phyloP scores from a whole-genome alignment of 1,140 invertebrate genomes.

The Sarcophaga peregrina region DNA sequence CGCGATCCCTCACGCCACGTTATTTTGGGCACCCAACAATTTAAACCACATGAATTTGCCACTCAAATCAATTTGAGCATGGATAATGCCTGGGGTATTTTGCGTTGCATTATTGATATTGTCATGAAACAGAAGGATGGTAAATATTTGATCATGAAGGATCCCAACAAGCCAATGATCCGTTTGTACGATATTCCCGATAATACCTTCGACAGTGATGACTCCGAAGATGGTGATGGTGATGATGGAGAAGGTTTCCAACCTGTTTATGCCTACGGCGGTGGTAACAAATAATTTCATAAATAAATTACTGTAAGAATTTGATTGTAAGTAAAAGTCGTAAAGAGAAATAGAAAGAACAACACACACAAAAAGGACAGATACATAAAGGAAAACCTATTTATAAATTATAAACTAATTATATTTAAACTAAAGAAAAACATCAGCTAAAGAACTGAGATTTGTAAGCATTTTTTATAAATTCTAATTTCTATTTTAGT shows the following conservation, averaged over 20 bases:
- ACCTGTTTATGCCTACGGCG: conserved; percentile 58
- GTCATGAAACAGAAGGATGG: conserved; percentile 98
- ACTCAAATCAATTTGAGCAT: conserved; percentile 99
- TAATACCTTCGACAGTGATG: conserved; percentile 98
- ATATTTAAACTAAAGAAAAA: conserved; percentile 7
- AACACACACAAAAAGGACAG: neutral
- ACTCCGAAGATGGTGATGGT: conserved; percentile 86
- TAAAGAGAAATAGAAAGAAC: neutral
- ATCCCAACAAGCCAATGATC: conserved; percentile 98
- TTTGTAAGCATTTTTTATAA: conserved; percentile 25
- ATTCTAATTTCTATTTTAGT: conserved; percentile 4
- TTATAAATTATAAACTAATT: too few species aligned
- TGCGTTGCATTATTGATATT: conserved; percentile 98
- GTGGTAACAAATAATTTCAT: conserved; percentile 44
- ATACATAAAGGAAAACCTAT: neutral
- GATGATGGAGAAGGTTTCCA: conserved; percentile 75
- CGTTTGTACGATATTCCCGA: conserved; percentile 97
- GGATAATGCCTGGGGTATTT: conserved; percentile 99
- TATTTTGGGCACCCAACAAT: conserved; percentile 98
- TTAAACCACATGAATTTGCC: conserved; percentile 98
- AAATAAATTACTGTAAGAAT: conserved; percentile 1
- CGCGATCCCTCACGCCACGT: conserved; percentile 96
- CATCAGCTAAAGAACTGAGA: neutral
- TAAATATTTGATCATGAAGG: conserved; percentile 98
- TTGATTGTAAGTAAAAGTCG: neutral